Conservation (phyloP, 2,888 invertebrate genomes). For the Drosophila affinis region DNA sequence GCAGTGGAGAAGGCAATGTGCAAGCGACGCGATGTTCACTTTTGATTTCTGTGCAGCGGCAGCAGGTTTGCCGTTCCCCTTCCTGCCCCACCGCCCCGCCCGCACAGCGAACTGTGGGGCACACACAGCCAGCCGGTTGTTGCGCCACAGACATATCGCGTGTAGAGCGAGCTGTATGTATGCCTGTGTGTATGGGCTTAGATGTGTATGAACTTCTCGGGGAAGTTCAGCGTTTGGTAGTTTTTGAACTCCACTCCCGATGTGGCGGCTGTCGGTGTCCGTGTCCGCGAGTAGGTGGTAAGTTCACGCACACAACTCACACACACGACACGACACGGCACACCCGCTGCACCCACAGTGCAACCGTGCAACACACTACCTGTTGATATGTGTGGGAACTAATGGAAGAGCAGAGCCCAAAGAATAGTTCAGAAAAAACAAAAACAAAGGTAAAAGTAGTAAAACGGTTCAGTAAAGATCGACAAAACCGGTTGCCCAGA, state of each 20-base stretch:
- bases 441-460: constrained; percentile 11
- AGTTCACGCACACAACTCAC: constrained; percentile 37
- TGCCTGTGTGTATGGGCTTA: constrained; percentile 1
- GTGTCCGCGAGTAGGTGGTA: constrained; percentile 37
- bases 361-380: constrained; percentile 43
- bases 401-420: constrained; percentile 15
- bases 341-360: constrained; percentile 14
- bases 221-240: constrained; percentile 36
- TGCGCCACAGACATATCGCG: constrained; percentile 29
- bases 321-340: neutral
- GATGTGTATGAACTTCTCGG: constrained; percentile 30
- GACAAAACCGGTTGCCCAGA: neutral
- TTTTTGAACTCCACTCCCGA: constrained; percentile 3
- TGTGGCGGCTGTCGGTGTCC: constrained; percentile 14
- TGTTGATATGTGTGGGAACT: constrained; percentile 69
- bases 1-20: constrained; percentile 47
- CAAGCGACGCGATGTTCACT: constrained; percentile 73
- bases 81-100: neutral
- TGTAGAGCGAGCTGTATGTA: constrained; percentile 2
- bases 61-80: constrained; percentile 66
- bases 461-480: constrained; percentile 14
- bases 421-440: neutral
- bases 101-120: neutral
- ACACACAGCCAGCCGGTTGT: constrained; percentile 33
- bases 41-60: constrained; percentile 78